Evolutionary conservation across 2,113 vertebrate species (phyloP).

Genomic region (Galeopterus variegatus): DNA sequence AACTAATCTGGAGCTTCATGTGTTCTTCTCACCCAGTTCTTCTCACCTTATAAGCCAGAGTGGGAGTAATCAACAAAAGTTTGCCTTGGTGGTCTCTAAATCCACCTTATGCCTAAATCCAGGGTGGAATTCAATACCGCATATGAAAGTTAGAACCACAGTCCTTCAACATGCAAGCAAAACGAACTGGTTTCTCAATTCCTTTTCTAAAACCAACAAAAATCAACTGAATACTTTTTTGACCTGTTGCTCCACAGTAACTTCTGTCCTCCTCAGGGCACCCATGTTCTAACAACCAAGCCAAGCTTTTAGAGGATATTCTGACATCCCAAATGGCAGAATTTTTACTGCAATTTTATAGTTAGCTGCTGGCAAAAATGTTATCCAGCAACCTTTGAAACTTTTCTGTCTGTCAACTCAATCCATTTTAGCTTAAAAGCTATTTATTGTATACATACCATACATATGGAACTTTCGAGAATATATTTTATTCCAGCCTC

Average conservation of each 20-base stretch:
- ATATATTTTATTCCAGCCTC: not conserved
- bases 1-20: not conserved
- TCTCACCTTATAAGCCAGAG: not conserved
- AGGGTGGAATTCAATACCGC: not conserved
- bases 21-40: not conserved
- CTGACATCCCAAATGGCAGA: not conserved
- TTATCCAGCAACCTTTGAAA: not conserved
- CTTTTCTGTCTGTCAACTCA: not conserved
- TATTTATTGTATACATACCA: not conserved
- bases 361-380: conserved; percentile 24
- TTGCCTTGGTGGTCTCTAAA: not conserved
- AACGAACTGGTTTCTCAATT: not conserved
- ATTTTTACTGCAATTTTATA: not conserved
- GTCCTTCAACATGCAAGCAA: not conserved
- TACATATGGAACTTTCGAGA: not conserved
- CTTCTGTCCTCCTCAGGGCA: not conserved
- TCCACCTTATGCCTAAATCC: not conserved
- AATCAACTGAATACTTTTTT: not conserved
- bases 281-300: not conserved
- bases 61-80: not conserved
- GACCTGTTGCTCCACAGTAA: not conserved
- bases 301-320: not conserved
- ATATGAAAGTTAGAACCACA: not conserved
- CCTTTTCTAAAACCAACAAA: not conserved
- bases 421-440: conserved; percentile 53